These are phyloP conservation scores for Tapera naevia DNA, from an alignment of 2,797 vertebrate species.

Conservation along the genomic window DNA sequence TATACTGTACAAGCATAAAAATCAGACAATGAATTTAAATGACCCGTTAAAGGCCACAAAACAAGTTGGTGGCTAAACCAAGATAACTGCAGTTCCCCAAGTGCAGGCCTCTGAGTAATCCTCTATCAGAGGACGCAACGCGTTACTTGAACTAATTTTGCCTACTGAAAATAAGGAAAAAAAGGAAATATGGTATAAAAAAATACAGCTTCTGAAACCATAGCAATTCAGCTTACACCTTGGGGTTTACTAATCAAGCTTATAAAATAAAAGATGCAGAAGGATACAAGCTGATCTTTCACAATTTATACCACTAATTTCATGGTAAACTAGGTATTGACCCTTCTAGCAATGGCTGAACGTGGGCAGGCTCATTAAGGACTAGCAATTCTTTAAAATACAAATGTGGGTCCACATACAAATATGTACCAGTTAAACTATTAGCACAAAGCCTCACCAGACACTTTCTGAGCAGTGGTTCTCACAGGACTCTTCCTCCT, in stretches of 20 bases:
- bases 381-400: background rate
- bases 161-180: background rate
- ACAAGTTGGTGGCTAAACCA: slow-evolving; percentile 26
- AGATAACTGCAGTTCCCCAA: slow-evolving; percentile 18
- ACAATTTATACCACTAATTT: background rate
- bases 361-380: background rate
- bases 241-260: background rate
- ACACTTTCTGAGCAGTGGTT: background rate
- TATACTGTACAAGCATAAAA: slow-evolving; percentile 1
- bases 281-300: background rate
- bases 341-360: background rate
- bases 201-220: background rate
- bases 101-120: background rate
- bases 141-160: background rate
- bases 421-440: background rate
- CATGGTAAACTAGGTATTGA: background rate
- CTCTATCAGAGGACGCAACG: background rate
- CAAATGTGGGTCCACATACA: background rate
- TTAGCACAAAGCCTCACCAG: background rate
- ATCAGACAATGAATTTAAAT: slow-evolving; percentile 37
- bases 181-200: background rate
- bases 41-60: slow-evolving; percentile 43
- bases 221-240: background rate
- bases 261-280: background rate
- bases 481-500: background rate